These are phyloP conservation scores for Chymomyza procnemis DNA, from an alignment of 2,888 invertebrate genomes.

Conservation along the genomic window DNA sequence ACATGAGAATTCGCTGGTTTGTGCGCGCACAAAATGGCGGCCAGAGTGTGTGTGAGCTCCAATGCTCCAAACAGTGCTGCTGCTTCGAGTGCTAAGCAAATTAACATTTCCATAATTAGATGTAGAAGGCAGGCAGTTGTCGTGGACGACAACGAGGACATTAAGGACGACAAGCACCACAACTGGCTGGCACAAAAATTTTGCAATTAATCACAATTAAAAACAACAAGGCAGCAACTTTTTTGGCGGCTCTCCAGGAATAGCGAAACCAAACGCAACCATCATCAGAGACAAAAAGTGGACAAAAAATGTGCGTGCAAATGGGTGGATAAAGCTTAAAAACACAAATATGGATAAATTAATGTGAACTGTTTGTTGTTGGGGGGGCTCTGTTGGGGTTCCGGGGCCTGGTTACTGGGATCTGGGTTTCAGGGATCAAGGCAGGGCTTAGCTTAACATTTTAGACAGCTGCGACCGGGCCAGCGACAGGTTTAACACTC, in stretches of 20 bases:
- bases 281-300: not conserved
- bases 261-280: not conserved
- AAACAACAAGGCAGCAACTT: not conserved
- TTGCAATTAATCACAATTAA: conserved; percentile 55
- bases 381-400: no score
- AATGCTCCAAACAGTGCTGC: no score
- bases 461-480: not conserved
- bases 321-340: not conserved
- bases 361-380: not conserved
- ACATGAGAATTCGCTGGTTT: conserved; percentile 63
- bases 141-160: conserved; percentile 21
- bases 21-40: conserved; percentile 4
- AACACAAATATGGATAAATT: not conserved
- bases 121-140: conserved; percentile 39
- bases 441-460: not conserved
- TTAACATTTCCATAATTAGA: conserved; percentile 69
- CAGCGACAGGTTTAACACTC: not conserved
- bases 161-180: no score
- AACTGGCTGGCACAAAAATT: conserved; percentile 19
- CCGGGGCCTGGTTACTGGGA: not conserved
- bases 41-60: no score
- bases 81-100: conserved; percentile 57
- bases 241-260: not conserved
- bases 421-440: not conserved
- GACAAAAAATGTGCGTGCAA: not conserved